Base-by-base conservation (phyloP, 2,113 vertebrate genomes). In the Paratilapia polleni region DNA sequence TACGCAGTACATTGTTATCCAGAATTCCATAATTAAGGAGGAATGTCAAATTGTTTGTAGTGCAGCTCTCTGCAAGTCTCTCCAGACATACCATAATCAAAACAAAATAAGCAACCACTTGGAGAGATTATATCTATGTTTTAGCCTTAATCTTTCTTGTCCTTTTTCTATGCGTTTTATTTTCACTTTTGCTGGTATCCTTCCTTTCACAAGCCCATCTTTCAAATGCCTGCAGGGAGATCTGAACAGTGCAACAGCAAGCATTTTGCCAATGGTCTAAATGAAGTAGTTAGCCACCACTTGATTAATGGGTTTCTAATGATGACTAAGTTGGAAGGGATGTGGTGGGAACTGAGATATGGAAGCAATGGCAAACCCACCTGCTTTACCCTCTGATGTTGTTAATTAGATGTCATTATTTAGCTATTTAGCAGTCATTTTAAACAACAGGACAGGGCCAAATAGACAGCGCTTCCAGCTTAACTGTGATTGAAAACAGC, bases 1-100 rank as follows among this genome's bases (percentile, higher is more conserved):
- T 90, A 86, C 49, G 84, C 77, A 86, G 88, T 81, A 54, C 86
- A 86, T 91, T 88, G 89, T 94, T 94, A 88, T 93, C 87, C 91
- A 94, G 91, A 92, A 95, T 94, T 95, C 93, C 92, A 94, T 93
- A 95, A 96, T 96, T 94, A 95, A 91, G 87, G 59, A 92, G 90
- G 95, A 96, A 95, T 94, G 94, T 93, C 89, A 81, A 94, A 92
- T 84, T 89, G 93, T 95, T 94, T 94, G 90, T 90, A 90, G 92
- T 85, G 89, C 82, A 84, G 92, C 80, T 85, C 89, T 86, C 87
- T 82, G 82, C 87, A 83, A 78, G 86, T 82, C 88, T 94, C 91
- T 77, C 85, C 88, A 94, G 94, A 94, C 88, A 92, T 93, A 88
- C 85, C 87, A 93, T 93, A 94, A 95, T 94, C 91, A 92, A 95